These are phyloP conservation scores for Latrodectus hesperus DNA, from an alignment of 2,888 invertebrate genomes.

Conservation along the genomic window DNA sequence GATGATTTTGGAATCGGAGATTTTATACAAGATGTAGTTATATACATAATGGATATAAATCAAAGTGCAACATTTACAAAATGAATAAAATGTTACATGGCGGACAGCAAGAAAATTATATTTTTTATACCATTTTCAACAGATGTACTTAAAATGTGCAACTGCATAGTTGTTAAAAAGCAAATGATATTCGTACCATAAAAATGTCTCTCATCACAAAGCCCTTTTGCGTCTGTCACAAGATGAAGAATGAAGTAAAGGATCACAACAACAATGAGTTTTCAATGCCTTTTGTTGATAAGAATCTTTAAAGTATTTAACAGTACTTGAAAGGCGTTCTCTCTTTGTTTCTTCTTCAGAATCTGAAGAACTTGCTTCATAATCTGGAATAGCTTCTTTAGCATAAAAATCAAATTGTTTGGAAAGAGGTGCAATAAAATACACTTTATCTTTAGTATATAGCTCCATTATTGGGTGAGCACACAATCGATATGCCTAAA, in stretches of 20 bases:
- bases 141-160: no score
- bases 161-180: no score
- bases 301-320: conserved; percentile 4
- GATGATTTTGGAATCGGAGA: no score
- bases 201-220: not conserved
- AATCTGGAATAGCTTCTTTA: conserved; percentile 73
- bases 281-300: conserved; percentile 1
- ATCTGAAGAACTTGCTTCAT: conserved; percentile 46
- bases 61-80: no score
- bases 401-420: conserved; percentile 77
- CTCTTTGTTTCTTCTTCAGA: conserved; percentile 7
- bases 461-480: conserved; percentile 77
- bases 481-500: conserved; percentile 73
- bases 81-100: no score
- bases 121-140: no score
- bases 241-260: conserved; percentile 34
- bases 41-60: no score
- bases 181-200: no score
- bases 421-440: conserved; percentile 76
- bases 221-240: conserved; percentile 38
- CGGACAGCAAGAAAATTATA: no score
- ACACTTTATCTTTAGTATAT: conserved; percentile 75
- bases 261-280: conserved; percentile 35
- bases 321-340: not conserved
- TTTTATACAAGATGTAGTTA: no score